A percentile compares a stretch with the other conserved stretches of the same genome.
Evolutionary conservation across 2,113 vertebrate species (phyloP).

Genomic region (Bos indicus): DNA sequence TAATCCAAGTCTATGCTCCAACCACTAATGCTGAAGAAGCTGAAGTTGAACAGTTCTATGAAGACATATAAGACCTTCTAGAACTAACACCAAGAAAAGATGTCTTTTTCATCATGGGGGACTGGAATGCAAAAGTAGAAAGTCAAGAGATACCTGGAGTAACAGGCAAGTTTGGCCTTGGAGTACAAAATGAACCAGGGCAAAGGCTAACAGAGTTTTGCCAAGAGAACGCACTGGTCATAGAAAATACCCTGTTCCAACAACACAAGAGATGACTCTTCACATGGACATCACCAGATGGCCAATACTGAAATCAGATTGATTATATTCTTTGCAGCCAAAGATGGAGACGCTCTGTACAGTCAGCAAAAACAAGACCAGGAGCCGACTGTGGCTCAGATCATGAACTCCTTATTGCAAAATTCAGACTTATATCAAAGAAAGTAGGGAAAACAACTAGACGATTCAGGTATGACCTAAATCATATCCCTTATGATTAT

Average conservation of each 20-base stretch:
- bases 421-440: neutral
- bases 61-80: neutral
- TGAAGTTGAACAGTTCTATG: neutral
- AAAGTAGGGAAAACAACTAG: neutral
- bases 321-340: neutral
- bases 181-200: neutral
- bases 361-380: neutral
- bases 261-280: neutral
- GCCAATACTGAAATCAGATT: neutral
- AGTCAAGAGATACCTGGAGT: neutral
- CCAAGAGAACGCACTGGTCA: neutral
- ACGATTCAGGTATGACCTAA: neutral
- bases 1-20: neutral
- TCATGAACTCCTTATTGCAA: neutral
- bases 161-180: neutral
- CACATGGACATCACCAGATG: neutral
- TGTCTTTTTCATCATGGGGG: neutral
- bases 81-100: neutral
- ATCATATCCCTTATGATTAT: neutral
- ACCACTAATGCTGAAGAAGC: neutral
- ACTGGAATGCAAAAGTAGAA: neutral
- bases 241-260: neutral
- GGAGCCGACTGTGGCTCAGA: neutral
- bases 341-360: neutral
- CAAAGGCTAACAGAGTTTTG: neutral